phyloP scores from a whole-genome alignment of 2,797 vertebrate species.

The Nothura maculosa region DNA sequence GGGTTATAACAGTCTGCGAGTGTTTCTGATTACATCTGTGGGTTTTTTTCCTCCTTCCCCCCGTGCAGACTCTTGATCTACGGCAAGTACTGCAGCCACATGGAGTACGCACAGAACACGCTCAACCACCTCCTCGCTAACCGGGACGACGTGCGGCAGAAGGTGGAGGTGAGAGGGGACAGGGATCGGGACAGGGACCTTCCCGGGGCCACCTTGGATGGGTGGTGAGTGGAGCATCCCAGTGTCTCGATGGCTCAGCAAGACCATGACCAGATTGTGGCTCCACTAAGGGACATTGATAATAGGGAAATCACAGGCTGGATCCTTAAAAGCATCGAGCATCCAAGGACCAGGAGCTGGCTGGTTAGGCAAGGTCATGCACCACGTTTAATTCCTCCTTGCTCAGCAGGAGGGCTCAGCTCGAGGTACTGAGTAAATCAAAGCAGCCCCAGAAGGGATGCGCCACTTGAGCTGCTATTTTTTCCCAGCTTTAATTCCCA shows the following conservation, averaged over 20 bases:
- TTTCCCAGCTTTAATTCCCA: slow-evolving; percentile 13
- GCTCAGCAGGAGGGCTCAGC: not conserved
- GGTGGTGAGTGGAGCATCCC: not conserved
- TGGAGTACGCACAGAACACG: slow-evolving; percentile 95
- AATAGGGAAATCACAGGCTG: not conserved
- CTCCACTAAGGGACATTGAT: not conserved
- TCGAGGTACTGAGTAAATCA: not conserved
- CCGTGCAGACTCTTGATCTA: slow-evolving; percentile 92
- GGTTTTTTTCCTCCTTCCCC: not conserved
- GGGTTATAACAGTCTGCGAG: slow-evolving; percentile 17
- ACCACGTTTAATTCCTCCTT: rapidly evolving
- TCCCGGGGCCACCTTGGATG: too few relatives aligned
- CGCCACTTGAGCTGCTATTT: slow-evolving; percentile 1
- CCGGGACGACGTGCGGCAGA: slow-evolving; percentile 91
- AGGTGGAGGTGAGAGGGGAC: slow-evolving; percentile 89
- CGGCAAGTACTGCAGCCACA: slow-evolving; percentile 97
- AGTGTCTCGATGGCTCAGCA: not conserved
- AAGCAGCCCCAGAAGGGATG: slow-evolving; percentile 12
- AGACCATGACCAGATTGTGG: not conserved
- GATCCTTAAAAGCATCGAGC: not conserved
- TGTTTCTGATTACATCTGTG: slow-evolving; percentile 37
- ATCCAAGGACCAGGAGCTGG: rapidly evolving
- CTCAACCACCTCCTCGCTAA: slow-evolving; percentile 92
- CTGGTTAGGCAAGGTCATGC: not conserved
- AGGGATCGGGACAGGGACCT: rapidly evolving